Evolutionary conservation across 37 sponge, comb jelly and placozoan genomes (phyloP).

Genomic region (Beroe ovata): DNA sequence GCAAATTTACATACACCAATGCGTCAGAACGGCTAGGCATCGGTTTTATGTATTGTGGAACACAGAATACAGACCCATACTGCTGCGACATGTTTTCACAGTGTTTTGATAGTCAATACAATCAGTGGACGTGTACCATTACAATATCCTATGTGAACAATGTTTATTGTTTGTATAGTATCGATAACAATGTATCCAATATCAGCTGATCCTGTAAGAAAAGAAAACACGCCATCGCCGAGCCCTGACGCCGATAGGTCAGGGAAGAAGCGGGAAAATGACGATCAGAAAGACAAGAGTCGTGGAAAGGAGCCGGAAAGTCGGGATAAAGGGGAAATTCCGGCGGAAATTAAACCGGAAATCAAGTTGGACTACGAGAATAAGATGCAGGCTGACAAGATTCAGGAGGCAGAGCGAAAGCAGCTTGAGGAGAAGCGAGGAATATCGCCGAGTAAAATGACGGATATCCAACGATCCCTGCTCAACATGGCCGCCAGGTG

Average conservation of each 20-base stretch:
- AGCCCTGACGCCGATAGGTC: constrained; percentile 73
- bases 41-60: too few species aligned
- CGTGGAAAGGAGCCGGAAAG: background rate
- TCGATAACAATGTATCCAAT: too few species aligned
- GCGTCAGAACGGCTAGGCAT: too few species aligned
- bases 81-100: too few species aligned
- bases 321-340: background rate
- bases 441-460: constrained; percentile 6
- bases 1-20: too few species aligned
- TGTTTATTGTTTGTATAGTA: too few species aligned
- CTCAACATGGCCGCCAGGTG: background rate
- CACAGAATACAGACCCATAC: too few species aligned
- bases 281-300: background rate
- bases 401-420: background rate
- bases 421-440: background rate
- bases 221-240: background rate
- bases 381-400: background rate
- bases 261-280: background rate
- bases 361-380: background rate
- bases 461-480: constrained; percentile 20
- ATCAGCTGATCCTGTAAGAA: background rate
- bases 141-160: too few species aligned
- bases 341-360: background rate
- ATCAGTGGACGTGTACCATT: too few species aligned
- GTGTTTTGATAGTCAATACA: too few species aligned